A percentile compares a stretch with the other conserved stretches of the same genome.
Conservation (phyloP, 1,140 invertebrate species). For the Solen grandis region DNA sequence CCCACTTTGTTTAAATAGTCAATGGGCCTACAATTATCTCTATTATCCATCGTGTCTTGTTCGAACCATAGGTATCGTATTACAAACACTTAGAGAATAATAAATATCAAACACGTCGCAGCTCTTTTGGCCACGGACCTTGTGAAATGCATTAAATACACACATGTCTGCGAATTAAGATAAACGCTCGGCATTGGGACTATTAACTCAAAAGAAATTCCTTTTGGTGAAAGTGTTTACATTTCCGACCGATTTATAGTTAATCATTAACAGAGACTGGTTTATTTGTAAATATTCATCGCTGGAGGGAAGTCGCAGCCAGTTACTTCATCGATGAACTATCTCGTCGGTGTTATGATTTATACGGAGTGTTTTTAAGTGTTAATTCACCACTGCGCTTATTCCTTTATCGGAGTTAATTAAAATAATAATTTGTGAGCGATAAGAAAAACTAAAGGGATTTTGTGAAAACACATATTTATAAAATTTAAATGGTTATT, state of each 20-base stretch:
- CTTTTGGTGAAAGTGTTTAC: not conserved
- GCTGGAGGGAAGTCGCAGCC: not conserved
- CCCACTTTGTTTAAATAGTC: constrained; percentile 51
- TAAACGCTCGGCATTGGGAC: too few relatives aligned
- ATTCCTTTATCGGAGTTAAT: too few relatives aligned
- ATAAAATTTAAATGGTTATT: too few relatives aligned
- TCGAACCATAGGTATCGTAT: constrained; percentile 35
- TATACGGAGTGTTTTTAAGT: too few relatives aligned
- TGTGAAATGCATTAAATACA: not conserved
- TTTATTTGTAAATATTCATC: not conserved
- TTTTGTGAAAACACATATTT: too few relatives aligned
- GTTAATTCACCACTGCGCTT: too few relatives aligned
- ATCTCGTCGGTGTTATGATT: too few relatives aligned
- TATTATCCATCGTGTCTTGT: constrained; percentile 11
- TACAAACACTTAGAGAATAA: constrained; percentile 46
- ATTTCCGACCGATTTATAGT: not conserved
- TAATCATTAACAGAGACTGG: not conserved
- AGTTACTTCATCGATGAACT: too few relatives aligned
- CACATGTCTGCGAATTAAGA: not conserved
- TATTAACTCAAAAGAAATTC: too few relatives aligned
- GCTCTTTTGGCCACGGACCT: not conserved
- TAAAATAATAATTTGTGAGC: too few relatives aligned
- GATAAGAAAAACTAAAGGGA: too few relatives aligned
- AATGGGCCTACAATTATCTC: constrained; percentile 36
- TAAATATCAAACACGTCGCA: constrained; percentile 3